Evolutionary conservation across 1,140 invertebrate genomes (phyloP), one percentile per base, ranked within the genome.

Genomic region (Elymnias hypermnestra): DNA sequence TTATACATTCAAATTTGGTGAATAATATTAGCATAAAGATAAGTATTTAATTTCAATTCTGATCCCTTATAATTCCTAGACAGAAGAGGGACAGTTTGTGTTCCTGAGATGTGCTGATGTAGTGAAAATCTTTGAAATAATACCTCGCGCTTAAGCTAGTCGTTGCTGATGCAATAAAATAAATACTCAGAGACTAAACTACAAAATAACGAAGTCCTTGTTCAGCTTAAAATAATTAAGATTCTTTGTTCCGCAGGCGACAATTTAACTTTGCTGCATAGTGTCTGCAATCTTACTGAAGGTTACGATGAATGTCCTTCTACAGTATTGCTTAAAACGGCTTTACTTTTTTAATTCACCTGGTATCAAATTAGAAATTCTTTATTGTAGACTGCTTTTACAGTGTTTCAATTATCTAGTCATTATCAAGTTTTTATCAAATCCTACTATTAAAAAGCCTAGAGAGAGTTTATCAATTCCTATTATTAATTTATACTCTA

Each of bases 191-290:
- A 9, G 25, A 33, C 12, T 33, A 33, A 33, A 33, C 29, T 33
- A 72, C 66, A 68, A 78, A 79, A 78, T 72, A 72, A 68, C 52
- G 52, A 43, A 54, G 57, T 73, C 63, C 66, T 72, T 54, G 57
- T 68, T 71, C 51, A 60, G 68, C 66, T 77, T 77, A 70, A 81
- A 83, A 77, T 77, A 81, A 82, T 83, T 83, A 79, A 76, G 69
- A 73, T 68, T 78, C 75, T 79, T 83, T 79, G 73, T 79, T 47
- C 54, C 62, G 62, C 10, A 12, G 8, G 15, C 57, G 52, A 57
- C 40, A 56, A 47, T 63, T 64, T 53, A 53, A 54, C 53, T 53
- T 58, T 45, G 49, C 44, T 59, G 48, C 53, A 57, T 51, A 54
- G 49, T 48, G 53, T 53, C 46, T 61, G 57, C 53, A 53, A 49